A percentile compares a stretch with the other conserved stretches of the same genome.
These are phyloP conservation scores for Capreolus pygargus DNA, from an alignment of 2,113 vertebrate genomes.

Conservation along the genomic window DNA sequence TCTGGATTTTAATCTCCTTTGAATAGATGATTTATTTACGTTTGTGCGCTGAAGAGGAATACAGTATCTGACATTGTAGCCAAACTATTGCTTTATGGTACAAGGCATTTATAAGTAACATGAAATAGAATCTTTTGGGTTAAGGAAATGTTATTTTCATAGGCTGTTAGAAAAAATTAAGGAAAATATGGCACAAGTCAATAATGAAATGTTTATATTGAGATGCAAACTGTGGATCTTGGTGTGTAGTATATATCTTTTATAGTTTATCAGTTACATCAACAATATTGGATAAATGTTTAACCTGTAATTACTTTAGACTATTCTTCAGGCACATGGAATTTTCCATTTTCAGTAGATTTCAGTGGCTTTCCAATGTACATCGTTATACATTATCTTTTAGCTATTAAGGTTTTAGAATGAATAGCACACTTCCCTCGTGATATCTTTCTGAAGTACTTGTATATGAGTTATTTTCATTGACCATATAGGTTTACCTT, in stretches of 20 bases:
- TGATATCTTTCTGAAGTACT: not conserved
- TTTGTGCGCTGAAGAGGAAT: not conserved
- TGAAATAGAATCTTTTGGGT: conserved; percentile 18
- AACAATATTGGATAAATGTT: not conserved
- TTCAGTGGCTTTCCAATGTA: not conserved
- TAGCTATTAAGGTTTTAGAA: not conserved
- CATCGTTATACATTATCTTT: not conserved
- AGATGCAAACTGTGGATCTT: not conserved
- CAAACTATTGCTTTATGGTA: not conserved
- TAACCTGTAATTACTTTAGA: not conserved
- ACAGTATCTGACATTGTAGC: not conserved
- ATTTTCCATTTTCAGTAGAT: not conserved
- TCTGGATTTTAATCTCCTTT: not conserved
- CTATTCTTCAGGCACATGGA: not conserved
- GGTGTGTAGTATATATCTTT: not conserved
- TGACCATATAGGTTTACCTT: not conserved
- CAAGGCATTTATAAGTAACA: conserved; percentile 32
- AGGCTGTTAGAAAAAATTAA: not conserved
- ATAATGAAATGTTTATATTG: not conserved
- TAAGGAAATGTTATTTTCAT: conserved; percentile 27
- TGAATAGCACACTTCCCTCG: not conserved
- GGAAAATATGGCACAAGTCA: not conserved
- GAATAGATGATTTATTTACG: not conserved
- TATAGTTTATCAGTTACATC: not conserved
- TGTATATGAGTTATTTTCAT: not conserved